Base-by-base conservation (phyloP, 2,797 vertebrate genomes). In the Acridotheres tristis region DNA sequence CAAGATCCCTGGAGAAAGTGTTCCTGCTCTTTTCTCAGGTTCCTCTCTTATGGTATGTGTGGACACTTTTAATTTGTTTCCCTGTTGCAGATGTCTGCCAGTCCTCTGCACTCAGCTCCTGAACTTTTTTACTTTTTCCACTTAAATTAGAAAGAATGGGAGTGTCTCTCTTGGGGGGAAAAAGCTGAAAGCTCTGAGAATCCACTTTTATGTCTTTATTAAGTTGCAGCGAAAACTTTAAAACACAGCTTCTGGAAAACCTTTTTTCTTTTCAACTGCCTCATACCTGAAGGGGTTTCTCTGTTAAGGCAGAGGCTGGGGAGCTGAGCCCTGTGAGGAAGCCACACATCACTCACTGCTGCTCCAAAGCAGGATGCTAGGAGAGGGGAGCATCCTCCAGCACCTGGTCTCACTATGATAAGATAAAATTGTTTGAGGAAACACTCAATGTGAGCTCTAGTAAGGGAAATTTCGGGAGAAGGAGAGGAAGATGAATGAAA, bases 331-430 rank as follows among this genome's bases (percentile, higher is more conserved):
- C 8, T 80, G 25, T 32, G 71, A 71, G 63, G 30, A 81, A 80
- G 23, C 16, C 45, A 30, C 43, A 84, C 29, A 62, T 5, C n/a
- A 59, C 12, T 34, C 20, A 45, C 32, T 80, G 45, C 30, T 89
- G 14, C 45, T 50, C 15, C 6, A 21, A 71, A 86, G 10, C 25
- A 76, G 11, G 32, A n/a, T n/a, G 1, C 10, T 51, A 4, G 53
- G 27, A 54, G 23, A 76, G 4, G 11, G 19, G 8, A 79, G 2
- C 30, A 83, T 29, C 32, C 26, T 76, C 23, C 38, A 61, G 8
- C 1, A 2, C 9, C 19, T 34, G 5, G 4, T 53, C 12, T 84
- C 25, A 17, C 10, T 26, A 5, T 3, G 2, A 16, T 6, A 34
- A 57, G 12, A 30, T 27, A 43, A 71, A 89, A 27, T 11, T 26